Conservation (phyloP, 2,797 vertebrate species). For the Cephalopachus bancanus region DNA sequence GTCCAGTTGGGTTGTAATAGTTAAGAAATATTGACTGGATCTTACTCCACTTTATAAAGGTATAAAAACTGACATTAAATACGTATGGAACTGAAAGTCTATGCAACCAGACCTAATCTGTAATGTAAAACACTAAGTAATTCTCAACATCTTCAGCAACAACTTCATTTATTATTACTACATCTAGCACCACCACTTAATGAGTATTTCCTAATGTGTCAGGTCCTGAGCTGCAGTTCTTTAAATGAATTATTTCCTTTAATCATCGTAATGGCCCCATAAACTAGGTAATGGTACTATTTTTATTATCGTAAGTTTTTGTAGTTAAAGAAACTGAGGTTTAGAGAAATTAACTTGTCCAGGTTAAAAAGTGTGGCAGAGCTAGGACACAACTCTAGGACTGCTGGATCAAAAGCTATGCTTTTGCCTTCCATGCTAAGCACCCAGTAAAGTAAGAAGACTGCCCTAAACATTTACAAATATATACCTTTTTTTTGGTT, state of each 20-base stretch:
- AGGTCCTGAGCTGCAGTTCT: background rate
- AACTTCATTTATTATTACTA: background rate
- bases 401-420: background rate
- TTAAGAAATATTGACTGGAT: background rate
- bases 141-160: background rate
- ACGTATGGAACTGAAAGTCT: background rate
- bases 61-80: background rate
- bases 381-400: background rate
- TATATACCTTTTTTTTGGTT: no score
- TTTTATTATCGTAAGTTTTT: constrained; percentile 25
- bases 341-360: no score
- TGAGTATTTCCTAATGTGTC: background rate
- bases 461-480: background rate
- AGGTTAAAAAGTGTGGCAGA: background rate
- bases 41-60: constrained; percentile 2
- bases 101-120: background rate
- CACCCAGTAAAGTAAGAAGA: background rate
- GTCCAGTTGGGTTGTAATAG: background rate
- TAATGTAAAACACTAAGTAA: background rate
- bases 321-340: background rate
- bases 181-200: background rate
- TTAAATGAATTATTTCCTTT: background rate
- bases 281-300: background rate
- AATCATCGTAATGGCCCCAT: background rate
- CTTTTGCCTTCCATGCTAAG: background rate